Evolutionary conservation across 2,113 vertebrate species (phyloP).

Genomic region (Takifugu bimaculatus): DNA sequence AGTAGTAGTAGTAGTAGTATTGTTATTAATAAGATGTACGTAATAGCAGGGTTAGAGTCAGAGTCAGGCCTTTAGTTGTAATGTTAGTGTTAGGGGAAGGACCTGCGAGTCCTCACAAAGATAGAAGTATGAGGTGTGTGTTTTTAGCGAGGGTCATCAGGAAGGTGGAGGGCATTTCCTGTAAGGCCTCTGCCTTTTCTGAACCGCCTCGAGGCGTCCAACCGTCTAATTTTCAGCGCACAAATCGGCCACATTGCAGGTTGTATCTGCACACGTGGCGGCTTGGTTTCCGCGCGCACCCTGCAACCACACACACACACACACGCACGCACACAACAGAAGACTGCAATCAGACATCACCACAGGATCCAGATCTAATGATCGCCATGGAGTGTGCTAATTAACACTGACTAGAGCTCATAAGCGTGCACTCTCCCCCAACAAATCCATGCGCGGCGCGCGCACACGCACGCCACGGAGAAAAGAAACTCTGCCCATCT

Average conservation of each 20-base stretch:
- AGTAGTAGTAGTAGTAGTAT: too few species aligned
- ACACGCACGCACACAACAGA: slow-evolving; percentile 46
- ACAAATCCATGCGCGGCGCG: slow-evolving; percentile 54
- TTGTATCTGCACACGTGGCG: neutral
- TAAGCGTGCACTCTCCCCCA: slow-evolving; percentile 46
- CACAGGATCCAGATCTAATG: slow-evolving; percentile 83
- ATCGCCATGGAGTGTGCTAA: slow-evolving; percentile 79
- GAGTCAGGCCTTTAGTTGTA: too few species aligned
- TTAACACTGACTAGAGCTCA: slow-evolving; percentile 74
- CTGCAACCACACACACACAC: neutral
- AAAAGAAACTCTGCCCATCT: slow-evolving; percentile 20
- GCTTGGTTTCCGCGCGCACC: neutral
- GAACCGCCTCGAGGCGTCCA: too few species aligned
- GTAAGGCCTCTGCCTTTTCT: slow-evolving; percentile 4
- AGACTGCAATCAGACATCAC: slow-evolving; percentile 78
- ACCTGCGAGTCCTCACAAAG: too few species aligned
- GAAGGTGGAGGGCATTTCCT: neutral
- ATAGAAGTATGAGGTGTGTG: too few species aligned
- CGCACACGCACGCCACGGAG: slow-evolving; percentile 35
- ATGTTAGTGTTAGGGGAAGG: too few species aligned
- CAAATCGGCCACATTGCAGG: too few species aligned
- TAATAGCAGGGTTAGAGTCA: neutral
- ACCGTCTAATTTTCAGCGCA: too few species aligned
- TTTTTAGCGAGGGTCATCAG: too few species aligned
- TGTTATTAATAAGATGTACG: too few species aligned